Evolutionary conservation across 2,113 vertebrate species (phyloP).

Genomic region (Anser brachyrhynchus): DNA sequence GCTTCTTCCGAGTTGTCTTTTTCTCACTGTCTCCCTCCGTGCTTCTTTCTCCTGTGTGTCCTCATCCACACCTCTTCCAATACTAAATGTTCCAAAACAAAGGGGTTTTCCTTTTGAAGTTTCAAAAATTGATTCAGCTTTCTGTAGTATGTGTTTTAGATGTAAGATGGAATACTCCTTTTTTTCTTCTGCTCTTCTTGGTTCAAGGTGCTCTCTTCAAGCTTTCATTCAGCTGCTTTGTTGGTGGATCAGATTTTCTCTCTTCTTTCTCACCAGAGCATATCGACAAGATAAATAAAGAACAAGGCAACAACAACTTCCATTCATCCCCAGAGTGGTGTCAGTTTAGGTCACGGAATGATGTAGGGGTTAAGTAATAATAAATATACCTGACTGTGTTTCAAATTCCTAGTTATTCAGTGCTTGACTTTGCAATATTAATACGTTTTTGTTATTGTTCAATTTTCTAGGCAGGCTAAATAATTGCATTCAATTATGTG

Average conservation of each 20-base stretch:
- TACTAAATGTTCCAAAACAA: background rate
- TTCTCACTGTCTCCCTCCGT: background rate
- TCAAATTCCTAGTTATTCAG: background rate
- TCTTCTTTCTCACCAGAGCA: background rate
- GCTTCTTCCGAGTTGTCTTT: background rate
- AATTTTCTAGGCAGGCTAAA: background rate
- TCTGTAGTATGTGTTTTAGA: background rate
- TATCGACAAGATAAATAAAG: background rate
- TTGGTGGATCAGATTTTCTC: background rate
- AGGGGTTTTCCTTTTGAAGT: background rate
- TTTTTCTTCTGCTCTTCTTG: background rate
- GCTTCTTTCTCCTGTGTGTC: background rate
- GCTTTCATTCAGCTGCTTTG: background rate
- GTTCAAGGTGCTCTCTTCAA: background rate
- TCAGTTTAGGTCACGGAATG: background rate
- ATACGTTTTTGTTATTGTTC: background rate
- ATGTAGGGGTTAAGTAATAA: background rate
- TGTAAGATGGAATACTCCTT: background rate
- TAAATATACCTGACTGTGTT: background rate
- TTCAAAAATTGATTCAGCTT: background rate
- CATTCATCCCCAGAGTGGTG: background rate
- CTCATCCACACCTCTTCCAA: background rate
- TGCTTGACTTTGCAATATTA: background rate
- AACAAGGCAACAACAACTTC: background rate
- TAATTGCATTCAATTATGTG: background rate